Evolutionary conservation across 2,797 vertebrate species (phyloP), one percentile per base, ranked within the genome.

Genomic region (Pseudotriccus pelzelni): DNA sequence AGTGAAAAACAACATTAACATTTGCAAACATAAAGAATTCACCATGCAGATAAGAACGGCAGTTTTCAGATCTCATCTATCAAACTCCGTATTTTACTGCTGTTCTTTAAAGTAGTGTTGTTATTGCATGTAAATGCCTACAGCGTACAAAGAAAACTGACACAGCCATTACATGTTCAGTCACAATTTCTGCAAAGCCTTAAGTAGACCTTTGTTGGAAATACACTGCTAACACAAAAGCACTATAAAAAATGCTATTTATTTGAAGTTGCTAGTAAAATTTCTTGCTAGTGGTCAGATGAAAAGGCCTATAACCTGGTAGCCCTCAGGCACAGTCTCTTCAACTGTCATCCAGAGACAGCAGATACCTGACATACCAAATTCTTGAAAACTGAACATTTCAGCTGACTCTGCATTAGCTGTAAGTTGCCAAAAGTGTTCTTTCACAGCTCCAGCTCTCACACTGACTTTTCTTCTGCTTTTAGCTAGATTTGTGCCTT

Each of bases 1-100:
- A 95, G 93, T 4, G 21, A 72, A 95, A 93, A 91, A 95, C 89
- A 93, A 76, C 73, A 94, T 95, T 93, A 97, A 91, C 60, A 70
- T 93, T 93, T 84, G 66, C 77, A 87, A 89, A 81, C 73, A 60
- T 49, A 37, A 74, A 91, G 63, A 93, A 93, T 80, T 73, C 69
- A 63, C 72, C 43, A 39, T 27, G 47, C 53, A 90, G 81, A 79
- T 43, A 36, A 94, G 70, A 93, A 77, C 22, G 60, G 78, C 37
- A 77, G 41, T 46, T 70, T 77, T 87, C 37, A 67, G 34, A 83
- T 39, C 50, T 85, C 69, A 43, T 60, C 67, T 56, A 59, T 73
- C 56, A 62, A 53, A 78, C 64, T 83, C 69, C 0, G 0, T 10
- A 6, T n/a, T 78, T 84, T 19, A 75, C 3, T 44, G 23, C 20